These are phyloP conservation scores for Caenorhabditis briggsae DNA, from an alignment of 1,140 invertebrate genomes.

Conservation along the genomic window DNA sequence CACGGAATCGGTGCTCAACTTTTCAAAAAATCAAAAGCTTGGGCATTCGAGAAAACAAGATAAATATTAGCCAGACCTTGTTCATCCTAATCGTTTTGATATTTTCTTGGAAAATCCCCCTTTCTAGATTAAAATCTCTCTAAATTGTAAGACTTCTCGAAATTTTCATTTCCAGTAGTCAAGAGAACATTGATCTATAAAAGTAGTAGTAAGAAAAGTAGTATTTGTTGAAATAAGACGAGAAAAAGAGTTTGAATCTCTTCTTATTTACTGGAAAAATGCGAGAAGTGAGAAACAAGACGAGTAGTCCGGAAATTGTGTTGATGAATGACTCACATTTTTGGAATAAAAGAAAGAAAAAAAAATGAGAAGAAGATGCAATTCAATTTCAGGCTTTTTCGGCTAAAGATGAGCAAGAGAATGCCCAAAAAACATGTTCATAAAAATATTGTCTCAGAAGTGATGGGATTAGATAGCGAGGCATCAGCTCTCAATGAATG, in stretches of 20 bases:
- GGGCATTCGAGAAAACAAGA: not conserved
- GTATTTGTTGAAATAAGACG: too few species aligned
- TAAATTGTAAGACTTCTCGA: too few species aligned
- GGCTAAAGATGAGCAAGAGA: not conserved
- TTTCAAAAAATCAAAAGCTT: slow-evolving; percentile 1
- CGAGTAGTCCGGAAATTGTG: slow-evolving; percentile 38
- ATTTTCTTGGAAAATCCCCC: not conserved
- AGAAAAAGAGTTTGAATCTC: not conserved
- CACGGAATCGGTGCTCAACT: not conserved
- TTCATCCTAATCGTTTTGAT: not conserved
- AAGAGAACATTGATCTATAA: slow-evolving; percentile 18
- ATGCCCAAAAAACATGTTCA: slow-evolving; percentile 5
- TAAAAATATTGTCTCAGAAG: not conserved
- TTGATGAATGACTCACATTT: slow-evolving; percentile 23
- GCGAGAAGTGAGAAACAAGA: not conserved
- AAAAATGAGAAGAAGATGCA: not conserved
- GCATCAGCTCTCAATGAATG: not conserved
- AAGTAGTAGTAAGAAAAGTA: not conserved
- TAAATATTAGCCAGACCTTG: not conserved
- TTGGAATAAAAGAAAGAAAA: not conserved
- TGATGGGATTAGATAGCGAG: not conserved
- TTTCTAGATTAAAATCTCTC: not conserved
- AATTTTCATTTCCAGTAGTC: not conserved
- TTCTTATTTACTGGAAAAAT: not conserved
- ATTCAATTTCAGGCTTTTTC: slow-evolving; percentile 41